These are phyloP conservation scores for Pterostichus madidus DNA, from an alignment of 2,888 invertebrate genomes.

Conservation along the genomic window DNA sequence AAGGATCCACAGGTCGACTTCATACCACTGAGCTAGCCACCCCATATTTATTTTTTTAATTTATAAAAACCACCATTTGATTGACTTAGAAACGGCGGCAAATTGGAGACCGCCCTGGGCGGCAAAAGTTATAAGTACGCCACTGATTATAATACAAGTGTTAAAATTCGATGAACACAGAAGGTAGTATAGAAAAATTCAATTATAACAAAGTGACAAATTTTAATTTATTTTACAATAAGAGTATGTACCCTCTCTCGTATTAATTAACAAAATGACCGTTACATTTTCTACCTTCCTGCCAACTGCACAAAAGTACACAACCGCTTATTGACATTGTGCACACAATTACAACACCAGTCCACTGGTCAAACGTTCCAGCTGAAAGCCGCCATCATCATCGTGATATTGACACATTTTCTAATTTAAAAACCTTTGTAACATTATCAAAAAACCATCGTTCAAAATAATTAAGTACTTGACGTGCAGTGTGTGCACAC, in stretches of 20 bases:
- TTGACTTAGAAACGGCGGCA: no score
- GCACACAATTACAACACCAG: constrained; percentile 19
- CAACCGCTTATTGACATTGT: constrained; percentile 28
- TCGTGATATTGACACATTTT: constrained; percentile 39
- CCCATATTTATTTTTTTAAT: no score
- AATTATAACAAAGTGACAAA: no score
- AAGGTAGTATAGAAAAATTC: no score
- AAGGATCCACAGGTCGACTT: no score
- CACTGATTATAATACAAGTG: no score
- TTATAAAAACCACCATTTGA: no score
- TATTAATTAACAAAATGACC: constrained; percentile 35
- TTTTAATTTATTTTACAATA: no score
- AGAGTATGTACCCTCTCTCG: background rate
- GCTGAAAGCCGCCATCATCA: constrained; percentile 2
- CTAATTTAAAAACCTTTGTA: constrained; percentile 42
- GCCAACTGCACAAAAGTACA: constrained; percentile 11
- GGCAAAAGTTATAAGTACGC: no score
- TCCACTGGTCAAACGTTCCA: background rate
- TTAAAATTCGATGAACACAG: no score
- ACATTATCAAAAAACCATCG: constrained; percentile 21
- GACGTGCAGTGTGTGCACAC: constrained; percentile 7
- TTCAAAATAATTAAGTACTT: constrained; percentile 39
- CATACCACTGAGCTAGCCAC: no score
- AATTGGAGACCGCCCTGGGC: no score
- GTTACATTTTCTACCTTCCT: constrained; percentile 5